Evolutionary conservation across 2,888 invertebrate genomes (phyloP), one percentile per base, ranked within the genome.

Genomic region (Cyclophora punctaria): DNA sequence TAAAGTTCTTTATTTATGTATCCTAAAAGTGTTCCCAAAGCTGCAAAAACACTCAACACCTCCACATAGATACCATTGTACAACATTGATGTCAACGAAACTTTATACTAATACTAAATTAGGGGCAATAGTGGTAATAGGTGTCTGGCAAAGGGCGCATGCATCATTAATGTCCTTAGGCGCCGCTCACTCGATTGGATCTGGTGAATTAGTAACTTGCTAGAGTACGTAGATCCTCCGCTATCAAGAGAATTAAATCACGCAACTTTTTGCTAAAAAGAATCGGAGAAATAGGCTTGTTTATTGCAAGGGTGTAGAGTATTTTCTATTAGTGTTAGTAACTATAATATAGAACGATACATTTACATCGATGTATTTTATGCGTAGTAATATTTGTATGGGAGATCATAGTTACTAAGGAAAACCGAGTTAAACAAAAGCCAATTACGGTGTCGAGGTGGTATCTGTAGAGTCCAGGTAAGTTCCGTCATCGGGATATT

Each of bases 161-260:
- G 78, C 75, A 79, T 76, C 67, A 73, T 78, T 77, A 75, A 78
- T 74, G 75, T 62, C 62, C 59, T 62, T 54, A 73, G 73, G 71
- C 70, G 68, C 66, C 71, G 67, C 66, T 64, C 64, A 54, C 64
- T 67, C 74, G 71, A 77, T 78, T 75, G 76, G 71, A 65, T 69
- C 67, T 65, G 52, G 57, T 78, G 75, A 78, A 76, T 76, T 75
- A 76, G 69, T 78, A 73, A 77, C 64, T 58, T 57, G 37, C 37
- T 37, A 37, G 37, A 37, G 5, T 37, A 37, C 37, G 37, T 37
- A 37, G 64, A 51, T 61, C 55, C 63, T 58, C 67, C 60, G 57
- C 66, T 58, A 51, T 52, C 62, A 57, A 56, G 59, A 64, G 41
- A 68, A 76, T 73, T 75, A 47, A 20, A 37, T 35, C 5, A 40